Evolutionary conservation across 2,113 vertebrate species (phyloP), one percentile per base, ranked within the genome.

Genomic region (Talpa occidentalis): DNA sequence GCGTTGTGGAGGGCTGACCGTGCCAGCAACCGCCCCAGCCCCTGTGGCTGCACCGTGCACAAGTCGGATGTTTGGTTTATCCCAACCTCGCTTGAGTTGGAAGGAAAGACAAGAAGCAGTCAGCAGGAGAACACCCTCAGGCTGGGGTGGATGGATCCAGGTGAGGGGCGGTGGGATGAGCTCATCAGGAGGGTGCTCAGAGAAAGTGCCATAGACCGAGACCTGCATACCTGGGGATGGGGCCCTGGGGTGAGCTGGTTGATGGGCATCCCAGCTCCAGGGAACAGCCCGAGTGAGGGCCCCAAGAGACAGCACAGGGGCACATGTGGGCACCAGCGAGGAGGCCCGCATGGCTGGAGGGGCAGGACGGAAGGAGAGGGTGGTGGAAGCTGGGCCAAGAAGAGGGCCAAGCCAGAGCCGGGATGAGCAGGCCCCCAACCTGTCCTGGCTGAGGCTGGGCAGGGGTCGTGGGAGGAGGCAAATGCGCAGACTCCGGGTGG

Each of bases 341-440:
- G 26, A 52, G 26, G 6, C 24, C 47, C 22, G 28, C 0, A 1
- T 30, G 4, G 42, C 35, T 40, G 32, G 5, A 7, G 15, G 19
- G 60, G 44, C 19, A 21, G 0, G 6, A 77, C 21, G 19, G 11
- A 11, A 28, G 54, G 22, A 35, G 35, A 21, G 22, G 4, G 40
- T 0, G 15, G 16, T 22, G 7, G 2, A 62, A 16, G 21, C 52
- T 5, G 5, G 22, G 15, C 70, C 22, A 14, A 2, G 16, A 59
- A 49, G 40, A 17, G 3, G 40, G 10, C 28, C 10, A 24, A 37
- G 21, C 15, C n/a, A 80, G 60, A 62, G 8, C 0, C 7, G 66
- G 7, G n/a, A n/a, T 0, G 0, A 0, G 2, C 32, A 28, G 4
- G 40, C 15, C 0, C 40, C 28, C 0, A 21, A 32, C 40, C 16